These are phyloP conservation scores for Oryzias dopingdopingensis DNA, from an alignment of 2,797 vertebrate genomes.

Conservation along the genomic window DNA sequence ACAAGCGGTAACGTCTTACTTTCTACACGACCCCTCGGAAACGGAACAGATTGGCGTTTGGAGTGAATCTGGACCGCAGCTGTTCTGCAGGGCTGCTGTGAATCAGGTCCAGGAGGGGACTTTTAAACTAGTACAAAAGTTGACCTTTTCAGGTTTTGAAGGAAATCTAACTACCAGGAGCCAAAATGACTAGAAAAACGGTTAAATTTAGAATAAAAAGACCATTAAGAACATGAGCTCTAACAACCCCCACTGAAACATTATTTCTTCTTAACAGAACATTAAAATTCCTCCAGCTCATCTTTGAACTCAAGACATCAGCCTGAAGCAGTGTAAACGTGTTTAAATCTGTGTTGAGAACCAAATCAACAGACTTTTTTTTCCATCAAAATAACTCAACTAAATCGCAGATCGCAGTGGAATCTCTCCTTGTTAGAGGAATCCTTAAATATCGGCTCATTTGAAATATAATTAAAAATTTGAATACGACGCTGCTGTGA, in stretches of 20 bases:
- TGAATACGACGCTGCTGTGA: slow-evolving; percentile 27
- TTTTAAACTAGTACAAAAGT: not conserved
- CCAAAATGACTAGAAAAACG: not conserved
- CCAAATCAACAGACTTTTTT: slow-evolving; percentile 23
- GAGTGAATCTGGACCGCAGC: too few species aligned
- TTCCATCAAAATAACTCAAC: slow-evolving; percentile 33
- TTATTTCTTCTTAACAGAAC: slow-evolving; percentile 2
- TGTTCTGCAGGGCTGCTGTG: too few species aligned
- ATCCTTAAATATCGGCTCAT: slow-evolving; percentile 38
- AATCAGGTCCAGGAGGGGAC: not conserved
- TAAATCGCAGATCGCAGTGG: slow-evolving; percentile 18
- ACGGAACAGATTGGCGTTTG: too few species aligned
- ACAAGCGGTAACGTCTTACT: too few species aligned
- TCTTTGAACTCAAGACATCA: slow-evolving; percentile 37
- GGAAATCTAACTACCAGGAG: not conserved
- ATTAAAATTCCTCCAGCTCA: slow-evolving; percentile 8
- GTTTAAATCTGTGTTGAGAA: slow-evolving; percentile 30
- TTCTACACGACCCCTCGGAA: too few species aligned
- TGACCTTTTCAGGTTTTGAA: not conserved
- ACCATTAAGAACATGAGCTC: slow-evolving; percentile 14
- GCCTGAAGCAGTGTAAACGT: slow-evolving; percentile 31
- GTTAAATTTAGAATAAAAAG: slow-evolving; percentile 15
- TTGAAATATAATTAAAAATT: slow-evolving; percentile 58
- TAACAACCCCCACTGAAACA: slow-evolving; percentile 25
- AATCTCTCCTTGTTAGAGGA: slow-evolving; percentile 25